A percentile compares a stretch with the other conserved stretches of the same genome.
Conservation (phyloP, 64 coral and sea anemone genomes). For the Acropora tenuis region DNA sequence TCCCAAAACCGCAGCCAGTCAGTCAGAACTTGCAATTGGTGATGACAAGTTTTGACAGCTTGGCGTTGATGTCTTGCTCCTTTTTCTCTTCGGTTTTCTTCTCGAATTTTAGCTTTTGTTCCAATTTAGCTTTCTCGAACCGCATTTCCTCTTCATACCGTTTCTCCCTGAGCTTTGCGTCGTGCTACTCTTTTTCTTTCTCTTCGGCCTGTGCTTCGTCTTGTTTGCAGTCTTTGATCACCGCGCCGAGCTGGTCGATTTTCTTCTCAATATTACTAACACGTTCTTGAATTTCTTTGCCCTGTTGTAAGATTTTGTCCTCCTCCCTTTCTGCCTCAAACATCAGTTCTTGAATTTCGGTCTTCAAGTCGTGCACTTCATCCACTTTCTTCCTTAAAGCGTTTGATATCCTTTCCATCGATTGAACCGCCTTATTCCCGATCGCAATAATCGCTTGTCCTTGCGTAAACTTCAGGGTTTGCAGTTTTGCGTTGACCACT, state of each 20-base stretch:
- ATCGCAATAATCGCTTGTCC: slow-evolving; percentile 12
- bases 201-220: background rate
- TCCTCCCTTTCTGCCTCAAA: background rate
- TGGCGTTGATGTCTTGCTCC: background rate
- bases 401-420: slow-evolving; percentile 40
- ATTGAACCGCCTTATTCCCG: slow-evolving; percentile 2
- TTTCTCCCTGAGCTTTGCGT: background rate
- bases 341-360: slow-evolving; percentile 2
- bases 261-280: too few relatives aligned
- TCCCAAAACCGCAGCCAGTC: slow-evolving; percentile 63
- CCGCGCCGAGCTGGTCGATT: too few relatives aligned
- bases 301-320: background rate
- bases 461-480: background rate
- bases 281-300: background rate
- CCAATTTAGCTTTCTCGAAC: slow-evolving; percentile 23
- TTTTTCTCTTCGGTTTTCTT: slow-evolving; percentile 8
- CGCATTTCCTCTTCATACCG: background rate
- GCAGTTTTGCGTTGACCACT: background rate
- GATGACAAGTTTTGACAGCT: background rate
- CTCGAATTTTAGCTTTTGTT: slow-evolving; percentile 31
- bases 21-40: too few relatives aligned
- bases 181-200: background rate
- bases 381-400: slow-evolving; percentile 32
- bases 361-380: slow-evolving; percentile 54
- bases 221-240: background rate